Base-by-base conservation (phyloP, 2,113 vertebrate genomes). In the Rhynchopsitta pachyrhyncha region DNA sequence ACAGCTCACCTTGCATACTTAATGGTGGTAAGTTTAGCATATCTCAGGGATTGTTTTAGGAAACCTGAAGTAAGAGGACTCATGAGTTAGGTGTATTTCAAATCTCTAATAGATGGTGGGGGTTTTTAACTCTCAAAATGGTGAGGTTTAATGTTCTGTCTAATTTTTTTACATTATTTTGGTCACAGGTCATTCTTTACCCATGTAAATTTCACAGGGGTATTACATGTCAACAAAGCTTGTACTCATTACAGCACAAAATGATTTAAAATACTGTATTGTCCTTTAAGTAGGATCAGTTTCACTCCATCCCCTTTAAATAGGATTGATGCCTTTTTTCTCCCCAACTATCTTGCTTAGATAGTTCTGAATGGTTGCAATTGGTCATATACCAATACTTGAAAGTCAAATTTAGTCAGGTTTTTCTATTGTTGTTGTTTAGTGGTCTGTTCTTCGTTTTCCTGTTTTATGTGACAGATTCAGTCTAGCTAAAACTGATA, bases 171-270 rank as follows among this genome's bases (percentile, higher is more conserved):
- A 0, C 13, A 18, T 44, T 33, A 18, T 74, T 81, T 31, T 41
- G 13, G 4, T 79, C 17, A 8, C 3, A 31, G 35, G 28, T 19
- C 10, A 2, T 70, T 59, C 28, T 37, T 42, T 53, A 52, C 16
- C 31, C 0, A 0, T 46, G 4, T 52, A 49, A 62, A 82, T 63
- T 19, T 90, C 42, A 41, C 6, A 5, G 59, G 55, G 17, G 23
- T 84, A 11, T 41, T 53, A 17, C 2, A 19, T 69, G 9, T 81
- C 33, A 27, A 17, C 20, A 25, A 28, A 20, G 33, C 64, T 68
- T 9, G 15, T 37, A 19, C 3, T 80, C 9, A 9, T 62, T 39
- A 7, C 81, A 66, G 25, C 60, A 37, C 16, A 42, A 17, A 71
- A 44, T 60, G 57, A 2, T 71, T 63, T 64, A 19, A 11, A 28